Evolutionary conservation across 2,113 vertebrate species (phyloP).

Genomic region (Anolis carolinensis): DNA sequence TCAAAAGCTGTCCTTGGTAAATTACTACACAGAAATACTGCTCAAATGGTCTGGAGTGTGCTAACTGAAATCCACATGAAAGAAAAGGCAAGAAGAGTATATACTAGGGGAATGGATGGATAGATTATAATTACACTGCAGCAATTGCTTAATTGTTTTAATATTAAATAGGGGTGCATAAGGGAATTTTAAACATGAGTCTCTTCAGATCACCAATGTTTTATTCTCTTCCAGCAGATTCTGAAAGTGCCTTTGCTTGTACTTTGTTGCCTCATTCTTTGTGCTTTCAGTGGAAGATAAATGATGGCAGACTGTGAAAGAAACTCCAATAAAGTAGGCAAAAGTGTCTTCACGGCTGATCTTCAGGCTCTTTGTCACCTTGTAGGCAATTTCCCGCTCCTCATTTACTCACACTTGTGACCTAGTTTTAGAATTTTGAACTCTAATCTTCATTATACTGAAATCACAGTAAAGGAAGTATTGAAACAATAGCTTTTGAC

Average conservation of each 20-base stretch:
- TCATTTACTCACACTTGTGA: background rate
- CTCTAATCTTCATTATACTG: background rate
- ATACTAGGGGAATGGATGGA: background rate
- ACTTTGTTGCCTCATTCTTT: constrained; percentile 39
- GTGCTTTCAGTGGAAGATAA: constrained; percentile 39
- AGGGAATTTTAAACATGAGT: constrained; percentile 27
- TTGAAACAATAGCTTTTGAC: background rate
- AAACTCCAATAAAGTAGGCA: constrained; percentile 37
- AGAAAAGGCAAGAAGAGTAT: background rate
- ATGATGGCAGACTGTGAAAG: constrained; percentile 19
- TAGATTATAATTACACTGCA: background rate
- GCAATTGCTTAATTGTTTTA: constrained; percentile 41
- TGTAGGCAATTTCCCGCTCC: constrained; percentile 10
- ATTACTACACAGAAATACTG: background rate
- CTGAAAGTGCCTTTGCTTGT: constrained; percentile 46
- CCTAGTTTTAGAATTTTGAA: constrained; percentile 21
- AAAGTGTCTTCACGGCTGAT: constrained; percentile 25
- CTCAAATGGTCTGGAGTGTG: background rate
- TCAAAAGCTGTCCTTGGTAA: background rate
- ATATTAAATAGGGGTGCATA: constrained; percentile 40
- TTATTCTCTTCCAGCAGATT: constrained; percentile 36
- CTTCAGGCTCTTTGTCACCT: constrained; percentile 22
- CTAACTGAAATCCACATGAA: background rate
- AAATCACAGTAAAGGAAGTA: constrained; percentile 38
- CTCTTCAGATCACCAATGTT: constrained; percentile 31